Base-by-base conservation (phyloP, 2,797 vertebrate genomes). In the Amblyraja radiata region DNA sequence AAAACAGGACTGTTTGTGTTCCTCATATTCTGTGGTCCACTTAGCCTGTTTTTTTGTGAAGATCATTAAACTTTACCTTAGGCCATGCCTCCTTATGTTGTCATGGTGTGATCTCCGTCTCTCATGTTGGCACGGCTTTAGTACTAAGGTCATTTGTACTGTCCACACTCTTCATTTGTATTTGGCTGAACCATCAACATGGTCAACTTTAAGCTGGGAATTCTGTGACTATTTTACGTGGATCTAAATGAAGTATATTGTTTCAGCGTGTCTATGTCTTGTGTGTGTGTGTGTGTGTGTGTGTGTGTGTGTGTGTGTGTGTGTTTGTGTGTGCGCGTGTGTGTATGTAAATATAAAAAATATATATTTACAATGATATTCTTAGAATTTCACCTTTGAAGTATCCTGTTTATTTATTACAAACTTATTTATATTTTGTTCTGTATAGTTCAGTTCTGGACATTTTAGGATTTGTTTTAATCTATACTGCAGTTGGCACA, bases 381-480 rank as follows among this genome's bases (percentile, higher is more conserved):
- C 78, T 95, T 96, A 95, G 95, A 95, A 93, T 94, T 96, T 94
- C 96, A 95, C 95, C 95, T 95, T 96, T 95, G 95, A 94, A 96
- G 96, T 96, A 94, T 95, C 96, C 96, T 96, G 95, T 95, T 93
- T 95, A 95, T 96, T 97, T 96, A 97, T 97, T 97, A 95, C 95
- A 93, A 95, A 96, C 95, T 97, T 97, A 97, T 97, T 97, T 97
- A 97, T 97, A 97, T 97, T 96, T 95, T 95, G 95, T 96, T 96
- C 96, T 96, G 93, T 94, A 95, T 96, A 96, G 96, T 97, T 97
- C 95, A 95, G 96, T 97, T 97, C 96, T 97, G 96, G 95, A 94
- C 95, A 95, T 96, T 96, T 96, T 95, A 95, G 96, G 94, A 46
- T 86, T 68, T n/a, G n/a, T 74, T 92, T 92, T 46, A 68, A n/a